Base-by-base conservation (phyloP, 2,888 invertebrate genomes). In the Diaprepes abbreviatus region DNA sequence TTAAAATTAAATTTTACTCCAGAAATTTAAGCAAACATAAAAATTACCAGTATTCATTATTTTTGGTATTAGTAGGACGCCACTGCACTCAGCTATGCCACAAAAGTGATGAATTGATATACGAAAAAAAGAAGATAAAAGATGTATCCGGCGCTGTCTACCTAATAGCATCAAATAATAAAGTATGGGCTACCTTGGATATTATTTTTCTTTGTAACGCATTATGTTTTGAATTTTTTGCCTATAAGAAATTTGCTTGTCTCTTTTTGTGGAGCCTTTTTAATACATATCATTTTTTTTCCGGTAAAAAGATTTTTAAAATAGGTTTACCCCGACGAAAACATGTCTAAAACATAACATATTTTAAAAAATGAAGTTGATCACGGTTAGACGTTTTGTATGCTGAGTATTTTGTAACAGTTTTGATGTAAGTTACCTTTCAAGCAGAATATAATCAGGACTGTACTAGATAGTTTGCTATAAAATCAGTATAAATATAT, bases 101-200 rank as follows among this genome's bases (percentile, higher is more conserved):
- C 28, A 50, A 63, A 19, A 3, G 19, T 64, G 63, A 64, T 64
- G 40, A 64, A 64, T 64, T 19, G 55, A 33, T 54, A 14, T 24
- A 33, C 21, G 40, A 54, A 64, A 64, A 54, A 43, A 38, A 64
- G 33, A 38, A 64, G 33, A 62, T 52, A 64, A 64, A 64, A 40
- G 52, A 52, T 64, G 31, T 64, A 50, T 64, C 63, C 36, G 33
- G 33, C 17, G 58, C 59, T 60, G 48, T 48, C 45, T 48, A 45
- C 43, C 14, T 58, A 60, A 60, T 60, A 60, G 59, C 59, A 60
- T 45, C 59, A 60, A 60, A 48, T 60, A 60, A 60, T 60, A 60
- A 33, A 48, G 59, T 19, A 58, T 58, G 33, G 58, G 59, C 33
- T 60, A 48, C 59, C 59, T 45, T 45, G 21, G 35, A 48, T 60